Percentiles rank a stretch among this genome's conserved stretches.
These are phyloP conservation scores for Ceyx melanurus DNA, from an alignment of 2,113 vertebrate species.

Conservation along the genomic window DNA sequence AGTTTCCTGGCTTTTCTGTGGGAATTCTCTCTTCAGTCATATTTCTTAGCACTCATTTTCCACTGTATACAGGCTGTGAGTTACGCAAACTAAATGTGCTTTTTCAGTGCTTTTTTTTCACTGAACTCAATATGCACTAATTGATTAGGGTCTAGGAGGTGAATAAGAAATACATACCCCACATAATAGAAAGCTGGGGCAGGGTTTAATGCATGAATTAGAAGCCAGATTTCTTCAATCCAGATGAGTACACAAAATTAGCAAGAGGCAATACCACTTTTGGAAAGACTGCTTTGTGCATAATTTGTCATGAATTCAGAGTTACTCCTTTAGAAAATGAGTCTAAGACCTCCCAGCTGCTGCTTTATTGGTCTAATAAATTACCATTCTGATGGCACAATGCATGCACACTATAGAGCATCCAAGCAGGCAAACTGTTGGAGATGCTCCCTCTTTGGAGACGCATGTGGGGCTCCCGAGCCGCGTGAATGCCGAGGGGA, in stretches of 20 bases:
- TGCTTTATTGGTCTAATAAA: constrained; percentile 67
- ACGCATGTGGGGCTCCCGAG: neutral
- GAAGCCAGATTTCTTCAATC: constrained; percentile 55
- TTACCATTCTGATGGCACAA: constrained; percentile 31
- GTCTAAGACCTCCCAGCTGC: constrained; percentile 66
- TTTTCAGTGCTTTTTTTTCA: neutral
- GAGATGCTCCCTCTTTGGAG: neutral
- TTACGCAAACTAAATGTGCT: neutral
- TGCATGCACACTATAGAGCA: neutral
- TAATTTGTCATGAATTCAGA: constrained; percentile 65
- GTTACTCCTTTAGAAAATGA: constrained; percentile 68
- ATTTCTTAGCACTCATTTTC: neutral
- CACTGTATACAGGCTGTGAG: neutral
- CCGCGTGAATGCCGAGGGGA: neutral
- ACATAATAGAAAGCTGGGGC: neutral
- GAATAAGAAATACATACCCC: constrained; percentile 9
- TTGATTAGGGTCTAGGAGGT: constrained; percentile 35
- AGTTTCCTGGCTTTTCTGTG: neutral
- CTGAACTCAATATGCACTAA: constrained; percentile 40
- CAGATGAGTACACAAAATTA: constrained; percentile 65
- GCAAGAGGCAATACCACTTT: constrained; percentile 49
- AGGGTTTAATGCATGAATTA: constrained; percentile 35
- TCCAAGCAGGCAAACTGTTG: constrained; percentile 12
- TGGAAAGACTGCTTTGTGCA: constrained; percentile 48
- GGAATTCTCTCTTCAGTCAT: neutral